Evolutionary conservation across 1,140 invertebrate genomes (phyloP), one percentile per base, ranked within the genome.

Genomic region (Cyclargus thomasi): DNA sequence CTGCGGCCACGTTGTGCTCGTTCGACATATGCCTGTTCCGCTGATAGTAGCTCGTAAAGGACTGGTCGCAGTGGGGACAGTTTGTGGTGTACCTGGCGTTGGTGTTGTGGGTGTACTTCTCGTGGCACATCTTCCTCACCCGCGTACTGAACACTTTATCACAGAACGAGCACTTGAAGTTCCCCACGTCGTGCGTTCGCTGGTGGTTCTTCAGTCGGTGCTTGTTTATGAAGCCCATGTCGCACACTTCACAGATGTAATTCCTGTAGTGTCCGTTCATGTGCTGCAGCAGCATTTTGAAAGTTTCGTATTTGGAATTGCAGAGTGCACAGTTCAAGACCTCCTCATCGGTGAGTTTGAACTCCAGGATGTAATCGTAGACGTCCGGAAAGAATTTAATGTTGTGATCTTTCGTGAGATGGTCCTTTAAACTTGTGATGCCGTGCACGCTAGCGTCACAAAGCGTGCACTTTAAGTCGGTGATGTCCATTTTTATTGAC

Each of bases 181-280:
- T 69, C 4, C 82, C 85, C 39, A 74, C 81, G 69, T 70, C 88
- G 70, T 91, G 90, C 0, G 78, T 86, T 1, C 80, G 67, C 20
- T 91, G 86, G 63, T 93, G 93, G 1, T 86, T 91, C 70, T 90
- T 91, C 16, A 93, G 57, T 0, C 90, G 89, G 22, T 90, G 91
- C 36, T 89, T 90, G 57, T 89, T 87, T 59, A 89, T 84, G 81
- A 92, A 97, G 0, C 93, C 93, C 79, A 96, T 95, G 39, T 92
- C 92, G 79, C 96, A 97, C 2, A 95, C 92, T 63, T 95, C 95
- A 77, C 96, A 97, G 63, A 95, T 92, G 78, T 95, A 96, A 8
- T 82, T 87, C n/a, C 83, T 78, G 22, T 88, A 86, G 70, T 92
- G 91, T 0, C 85, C 79, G 62, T 87, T 85, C 84, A 91, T 86